Conservation (phyloP, 2,113 vertebrate genomes). For the Phrynosoma platyrhinos region DNA sequence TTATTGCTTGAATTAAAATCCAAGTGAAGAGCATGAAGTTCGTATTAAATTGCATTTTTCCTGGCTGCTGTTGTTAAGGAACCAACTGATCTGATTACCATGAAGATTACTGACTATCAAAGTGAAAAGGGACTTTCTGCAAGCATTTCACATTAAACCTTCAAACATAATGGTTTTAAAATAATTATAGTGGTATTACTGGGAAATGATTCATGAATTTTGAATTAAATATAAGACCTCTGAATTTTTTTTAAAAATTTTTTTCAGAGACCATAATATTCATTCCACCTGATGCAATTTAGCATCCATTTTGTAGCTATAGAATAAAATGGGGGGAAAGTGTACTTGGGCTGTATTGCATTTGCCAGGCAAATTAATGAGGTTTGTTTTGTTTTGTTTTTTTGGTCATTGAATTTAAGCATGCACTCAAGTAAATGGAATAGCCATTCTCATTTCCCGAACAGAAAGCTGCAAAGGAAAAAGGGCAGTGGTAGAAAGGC, state of each 20-base stretch:
- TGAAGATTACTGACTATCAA: slow-evolving; percentile 82
- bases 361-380: slow-evolving; percentile 76
- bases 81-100: slow-evolving; percentile 77
- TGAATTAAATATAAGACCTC: slow-evolving; percentile 79
- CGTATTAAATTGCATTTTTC: slow-evolving; percentile 76
- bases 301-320: slow-evolving; percentile 77
- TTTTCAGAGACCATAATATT: slow-evolving; percentile 76
- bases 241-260: slow-evolving; percentile 66
- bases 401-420: slow-evolving; percentile 58
- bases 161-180: slow-evolving; percentile 84
- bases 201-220: slow-evolving; percentile 82
- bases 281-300: slow-evolving; percentile 78
- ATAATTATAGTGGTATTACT: slow-evolving; percentile 82
- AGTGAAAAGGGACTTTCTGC: slow-evolving; percentile 81
- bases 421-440: slow-evolving; percentile 64
- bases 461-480: slow-evolving; percentile 62
- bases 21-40: slow-evolving; percentile 71
- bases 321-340: slow-evolving; percentile 67
- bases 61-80: slow-evolving; percentile 67
- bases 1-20: slow-evolving; percentile 85
- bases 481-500: slow-evolving; percentile 28
- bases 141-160: slow-evolving; percentile 82
- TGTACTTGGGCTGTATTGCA: slow-evolving; percentile 65
- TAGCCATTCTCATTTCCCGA: slow-evolving; percentile 64
- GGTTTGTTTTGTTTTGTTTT: slow-evolving; percentile 48